Conservation (phyloP, 2,888 invertebrate genomes). For the Sturmia bella region DNA sequence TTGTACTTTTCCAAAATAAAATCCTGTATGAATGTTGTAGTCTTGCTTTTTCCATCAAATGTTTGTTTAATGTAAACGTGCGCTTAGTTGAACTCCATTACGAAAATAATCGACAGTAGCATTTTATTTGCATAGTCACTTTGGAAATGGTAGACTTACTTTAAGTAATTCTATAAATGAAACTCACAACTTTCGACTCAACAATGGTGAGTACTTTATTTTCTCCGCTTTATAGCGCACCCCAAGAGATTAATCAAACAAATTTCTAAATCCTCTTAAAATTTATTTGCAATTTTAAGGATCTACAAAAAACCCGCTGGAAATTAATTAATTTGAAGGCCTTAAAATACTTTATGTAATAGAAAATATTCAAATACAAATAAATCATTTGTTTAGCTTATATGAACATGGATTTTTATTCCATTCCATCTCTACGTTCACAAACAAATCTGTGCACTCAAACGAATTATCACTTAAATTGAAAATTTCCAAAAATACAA, state of each 20-base stretch:
- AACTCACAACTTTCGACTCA: too few relatives aligned
- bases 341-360: neutral
- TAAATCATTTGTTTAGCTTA: conserved; percentile 11
- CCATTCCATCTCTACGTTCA: neutral
- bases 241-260: neutral
- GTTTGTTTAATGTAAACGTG: too few relatives aligned
- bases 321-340: conserved; percentile 46
- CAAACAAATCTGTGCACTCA: conserved; percentile 40
- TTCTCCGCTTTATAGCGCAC: neutral
- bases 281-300: conserved; percentile 11
- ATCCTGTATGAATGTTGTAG: too few relatives aligned
- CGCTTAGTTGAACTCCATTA: too few relatives aligned
- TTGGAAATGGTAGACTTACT: too few relatives aligned
- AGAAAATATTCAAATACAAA: conserved; percentile 7
- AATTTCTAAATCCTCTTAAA: neutral
- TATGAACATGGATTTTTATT: neutral
- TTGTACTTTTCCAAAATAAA: too few relatives aligned
- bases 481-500: conserved; percentile 7
- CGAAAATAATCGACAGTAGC: too few relatives aligned
- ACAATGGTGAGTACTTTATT: neutral
- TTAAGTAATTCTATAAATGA: too few relatives aligned
- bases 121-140: too few relatives aligned
- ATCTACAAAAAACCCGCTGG: conserved; percentile 14
- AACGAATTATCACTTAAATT: conserved; percentile 43
- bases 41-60: too few relatives aligned